Evolutionary conservation across 2,113 vertebrate genomes (phyloP), one percentile per base, ranked within the genome.

Genomic region (Ciconia stormi): DNA sequence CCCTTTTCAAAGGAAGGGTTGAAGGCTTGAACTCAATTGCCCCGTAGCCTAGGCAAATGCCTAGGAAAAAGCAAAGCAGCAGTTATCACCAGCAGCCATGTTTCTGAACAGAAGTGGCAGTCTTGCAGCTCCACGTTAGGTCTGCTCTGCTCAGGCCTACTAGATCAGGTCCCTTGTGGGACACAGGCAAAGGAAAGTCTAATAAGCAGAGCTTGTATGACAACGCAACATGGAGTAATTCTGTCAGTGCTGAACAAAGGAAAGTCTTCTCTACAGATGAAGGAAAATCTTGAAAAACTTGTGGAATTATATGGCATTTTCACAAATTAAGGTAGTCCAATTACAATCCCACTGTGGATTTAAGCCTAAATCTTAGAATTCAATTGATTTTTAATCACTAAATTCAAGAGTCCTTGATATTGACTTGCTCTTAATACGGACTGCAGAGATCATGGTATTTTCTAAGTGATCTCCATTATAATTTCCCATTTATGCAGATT

Each of bases 81-180:
- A 49, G 55, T 5, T 5, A 21, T 7, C 40, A 6, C 30, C 69
- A 81, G 29, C 65, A n/a, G 49, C 34, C 44, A 2, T 1, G 18
- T 13, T 27, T 44, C 40, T 26, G 32, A 56, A 20, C 30, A 72
- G 36, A 49, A 88, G 59, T 2, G n/a, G 74, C 13, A 5, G 18
- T 14, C 36, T 8, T 9, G 52, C 14, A 66, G 58, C 61, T 42
- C 69, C 50, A 34, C 0, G 0, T 1, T 13, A 49, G 63, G 46
- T 47, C 65, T 69, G 82, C 69, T 46, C 34, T 7, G 66, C 70
- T 74, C 65, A 42, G 46, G 30, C 34, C 26, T 15, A 34, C 70
- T 61, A 13, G 12, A 38, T 6, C 63, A 36, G 27, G 34, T 65
- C 81, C 77, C 77, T 5, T 1, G 16, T 30, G 89, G 50, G 42